Conservation (phyloP, 2,113 vertebrate species). For the Rissa tridactyla region DNA sequence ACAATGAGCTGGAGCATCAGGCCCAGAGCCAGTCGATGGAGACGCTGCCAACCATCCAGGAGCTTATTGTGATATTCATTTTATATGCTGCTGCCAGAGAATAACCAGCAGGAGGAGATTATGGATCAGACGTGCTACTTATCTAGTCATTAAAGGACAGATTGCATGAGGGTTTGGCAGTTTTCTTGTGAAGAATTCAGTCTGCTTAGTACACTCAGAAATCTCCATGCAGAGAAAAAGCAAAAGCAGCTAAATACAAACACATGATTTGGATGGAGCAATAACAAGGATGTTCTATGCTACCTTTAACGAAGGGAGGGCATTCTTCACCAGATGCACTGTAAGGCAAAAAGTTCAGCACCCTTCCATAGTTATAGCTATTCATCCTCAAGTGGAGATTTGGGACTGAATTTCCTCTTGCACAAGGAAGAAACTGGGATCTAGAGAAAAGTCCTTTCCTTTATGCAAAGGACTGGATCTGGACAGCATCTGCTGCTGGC, state of each 20-base stretch:
- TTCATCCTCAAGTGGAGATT: neutral
- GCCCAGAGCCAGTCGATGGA: neutral
- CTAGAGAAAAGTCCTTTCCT: neutral
- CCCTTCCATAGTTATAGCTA: neutral
- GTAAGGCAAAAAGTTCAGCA: neutral
- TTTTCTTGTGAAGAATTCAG: neutral
- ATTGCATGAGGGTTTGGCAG: neutral
- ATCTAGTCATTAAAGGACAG: neutral
- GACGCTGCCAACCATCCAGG: neutral
- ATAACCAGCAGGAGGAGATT: neutral
- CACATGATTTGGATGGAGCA: neutral
- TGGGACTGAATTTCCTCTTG: neutral
- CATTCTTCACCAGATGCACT: fast-evolving
- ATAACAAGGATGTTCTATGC: neutral
- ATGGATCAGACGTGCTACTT: neutral
- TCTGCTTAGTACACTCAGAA: neutral
- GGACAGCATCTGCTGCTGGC: neutral
- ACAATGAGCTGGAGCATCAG: neutral
- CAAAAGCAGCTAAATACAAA: neutral
- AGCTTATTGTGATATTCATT: neutral
- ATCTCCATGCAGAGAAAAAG: neutral
- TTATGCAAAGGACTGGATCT: neutral
- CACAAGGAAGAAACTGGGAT: neutral
- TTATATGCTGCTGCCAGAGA: neutral
- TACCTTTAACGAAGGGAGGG: neutral